Evolutionary conservation across 2,113 vertebrate species (phyloP).

Genomic region (Euleptes europaea): DNA sequence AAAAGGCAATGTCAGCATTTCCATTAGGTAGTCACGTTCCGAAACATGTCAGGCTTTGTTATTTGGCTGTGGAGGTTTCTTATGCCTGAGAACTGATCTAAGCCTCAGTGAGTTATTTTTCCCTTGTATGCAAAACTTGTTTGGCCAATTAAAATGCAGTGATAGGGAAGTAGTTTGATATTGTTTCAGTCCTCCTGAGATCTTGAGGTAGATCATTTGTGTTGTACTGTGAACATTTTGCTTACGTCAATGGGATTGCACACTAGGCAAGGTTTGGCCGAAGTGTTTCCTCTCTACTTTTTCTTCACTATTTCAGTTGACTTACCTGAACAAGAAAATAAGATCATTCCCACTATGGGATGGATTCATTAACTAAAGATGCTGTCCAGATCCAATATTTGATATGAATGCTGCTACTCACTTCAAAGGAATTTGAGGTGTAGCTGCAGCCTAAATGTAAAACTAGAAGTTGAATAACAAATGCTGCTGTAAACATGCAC

Average conservation of each 20-base stretch:
- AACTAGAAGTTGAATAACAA: not conserved
- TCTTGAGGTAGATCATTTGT: not conserved
- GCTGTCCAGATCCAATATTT: not conserved
- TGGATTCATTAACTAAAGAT: constrained; percentile 2
- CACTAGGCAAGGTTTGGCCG: not conserved
- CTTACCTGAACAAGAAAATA: not conserved
- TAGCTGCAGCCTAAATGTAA: not conserved
- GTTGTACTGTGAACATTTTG: not conserved
- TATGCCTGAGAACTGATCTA: constrained; percentile 1
- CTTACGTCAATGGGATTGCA: not conserved
- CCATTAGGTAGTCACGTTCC: not conserved
- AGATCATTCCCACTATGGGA: not conserved
- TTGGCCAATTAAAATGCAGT: not conserved
- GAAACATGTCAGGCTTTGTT: constrained; percentile 11
- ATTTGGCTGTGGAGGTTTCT: not conserved
- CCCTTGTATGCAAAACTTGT: not conserved
- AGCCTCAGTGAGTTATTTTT: constrained; percentile 15
- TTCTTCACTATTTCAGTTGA: not conserved
- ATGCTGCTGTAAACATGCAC: not conserved
- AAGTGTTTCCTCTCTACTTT: not conserved
- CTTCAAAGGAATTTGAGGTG: not conserved
- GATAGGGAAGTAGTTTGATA: not conserved
- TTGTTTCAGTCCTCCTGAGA: not conserved
- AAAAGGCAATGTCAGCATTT: not conserved
- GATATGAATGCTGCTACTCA: not conserved